Evolutionary conservation across 2,113 vertebrate genomes (phyloP).

Genomic region (Neotragus pygmaeus): DNA sequence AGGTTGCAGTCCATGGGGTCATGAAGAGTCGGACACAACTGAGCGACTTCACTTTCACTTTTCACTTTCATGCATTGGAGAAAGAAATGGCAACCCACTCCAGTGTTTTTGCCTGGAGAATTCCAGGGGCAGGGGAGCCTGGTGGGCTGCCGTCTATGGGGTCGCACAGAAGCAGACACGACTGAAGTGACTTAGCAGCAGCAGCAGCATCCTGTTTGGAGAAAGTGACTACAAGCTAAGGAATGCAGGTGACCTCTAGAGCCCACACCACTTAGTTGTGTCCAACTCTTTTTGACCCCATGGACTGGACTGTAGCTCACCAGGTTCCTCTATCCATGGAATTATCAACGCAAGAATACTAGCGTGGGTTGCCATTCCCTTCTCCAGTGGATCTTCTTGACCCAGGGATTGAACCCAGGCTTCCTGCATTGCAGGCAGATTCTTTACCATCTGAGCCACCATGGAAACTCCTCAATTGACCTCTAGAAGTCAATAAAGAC

Average conservation of each 20-base stretch:
- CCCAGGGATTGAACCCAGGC: no score
- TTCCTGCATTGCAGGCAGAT: not conserved
- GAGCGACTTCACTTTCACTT: no score
- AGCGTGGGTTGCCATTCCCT: not conserved
- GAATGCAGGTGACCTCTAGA: not conserved
- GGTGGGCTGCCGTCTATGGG: no score
- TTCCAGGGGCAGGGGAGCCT: rapidly evolving
- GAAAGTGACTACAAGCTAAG: not conserved
- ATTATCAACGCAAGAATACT: not conserved
- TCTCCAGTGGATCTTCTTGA: not conserved
- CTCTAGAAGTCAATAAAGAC: not conserved
- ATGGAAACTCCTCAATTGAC: rapidly evolving
- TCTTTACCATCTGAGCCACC: not conserved
- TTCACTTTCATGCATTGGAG: no score
- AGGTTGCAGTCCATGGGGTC: no score
- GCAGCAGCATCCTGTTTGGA: not conserved
- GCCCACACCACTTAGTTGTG: rapidly evolving
- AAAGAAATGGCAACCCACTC: no score
- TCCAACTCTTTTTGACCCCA: not conserved
- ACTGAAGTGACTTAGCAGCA: no score
- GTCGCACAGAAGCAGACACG: rapidly evolving
- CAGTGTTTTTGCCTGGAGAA: no score
- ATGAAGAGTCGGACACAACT: rapidly evolving
- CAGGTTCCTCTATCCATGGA: not conserved
- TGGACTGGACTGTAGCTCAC: not conserved